These are phyloP conservation scores for Ancistrus triradiatus DNA, from an alignment of 2,113 vertebrate genomes.

Conservation along the genomic window DNA sequence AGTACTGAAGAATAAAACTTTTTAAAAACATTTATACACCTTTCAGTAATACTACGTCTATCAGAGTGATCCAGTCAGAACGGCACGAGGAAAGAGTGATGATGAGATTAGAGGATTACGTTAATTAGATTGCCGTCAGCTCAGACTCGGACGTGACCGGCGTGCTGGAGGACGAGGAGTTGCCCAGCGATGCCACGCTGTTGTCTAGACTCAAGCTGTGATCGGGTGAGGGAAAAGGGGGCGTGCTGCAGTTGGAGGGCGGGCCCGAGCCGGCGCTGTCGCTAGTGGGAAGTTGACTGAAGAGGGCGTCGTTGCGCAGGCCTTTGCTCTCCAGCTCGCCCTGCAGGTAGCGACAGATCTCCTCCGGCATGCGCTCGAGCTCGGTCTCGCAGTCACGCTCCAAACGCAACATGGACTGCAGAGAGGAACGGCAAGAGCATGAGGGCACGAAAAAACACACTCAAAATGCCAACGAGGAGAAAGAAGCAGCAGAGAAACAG, in stretches of 20 bases:
- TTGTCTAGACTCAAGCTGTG: constrained; percentile 58
- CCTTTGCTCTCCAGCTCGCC: constrained; percentile 66
- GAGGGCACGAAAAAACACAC: background rate
- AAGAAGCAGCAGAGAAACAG: background rate
- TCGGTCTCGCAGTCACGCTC: constrained; percentile 66
- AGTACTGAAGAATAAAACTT: constrained; percentile 6
- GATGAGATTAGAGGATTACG: constrained; percentile 45
- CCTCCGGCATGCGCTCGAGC: constrained; percentile 63
- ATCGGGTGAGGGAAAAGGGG: constrained; percentile 56
- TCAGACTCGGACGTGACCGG: constrained; percentile 59
- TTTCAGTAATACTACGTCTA: constrained; percentile 41
- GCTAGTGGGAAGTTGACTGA: constrained; percentile 53
- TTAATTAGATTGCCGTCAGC: constrained; percentile 41
- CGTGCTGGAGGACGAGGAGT: constrained; percentile 59
- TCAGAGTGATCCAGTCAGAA: constrained; percentile 20
- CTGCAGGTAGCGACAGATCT: constrained; percentile 73
- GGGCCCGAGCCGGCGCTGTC: constrained; percentile 59
- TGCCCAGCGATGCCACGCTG: constrained; percentile 53
- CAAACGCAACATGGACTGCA: constrained; percentile 67
- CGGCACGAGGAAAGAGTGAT: background rate
- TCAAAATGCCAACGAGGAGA: background rate
- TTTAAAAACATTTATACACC: constrained; percentile 27
- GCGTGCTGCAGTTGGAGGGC: constrained; percentile 70
- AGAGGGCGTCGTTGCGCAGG: constrained; percentile 50
- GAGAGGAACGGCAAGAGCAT: background rate